These are phyloP conservation scores for Magallana angulata DNA, from an alignment of 1,140 invertebrate species.

Conservation along the genomic window DNA sequence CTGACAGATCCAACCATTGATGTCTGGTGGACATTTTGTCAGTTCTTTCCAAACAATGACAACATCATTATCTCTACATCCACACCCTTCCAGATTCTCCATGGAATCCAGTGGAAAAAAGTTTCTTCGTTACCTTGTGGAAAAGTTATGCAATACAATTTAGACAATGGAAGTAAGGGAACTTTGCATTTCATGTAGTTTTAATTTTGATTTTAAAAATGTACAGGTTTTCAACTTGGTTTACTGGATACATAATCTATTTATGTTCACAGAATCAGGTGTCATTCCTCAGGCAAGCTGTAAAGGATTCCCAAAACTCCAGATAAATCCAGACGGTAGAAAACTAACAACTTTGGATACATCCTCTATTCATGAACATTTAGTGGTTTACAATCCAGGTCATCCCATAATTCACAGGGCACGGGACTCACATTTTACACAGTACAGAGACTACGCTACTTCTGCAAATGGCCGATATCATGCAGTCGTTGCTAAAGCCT, in stretches of 20 bases:
- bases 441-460: conserved; percentile 38
- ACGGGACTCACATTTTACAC: conserved; percentile 7
- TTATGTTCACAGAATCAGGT: conserved; percentile 40
- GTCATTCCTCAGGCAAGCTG: not conserved
- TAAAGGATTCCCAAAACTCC: conserved; percentile 43
- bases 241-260: too few species aligned
- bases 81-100: conserved; percentile 11
- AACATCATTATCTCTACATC: conserved; percentile 29
- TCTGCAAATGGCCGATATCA: conserved; percentile 40
- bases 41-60: conserved; percentile 54
- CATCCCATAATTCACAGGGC: conserved; percentile 19
- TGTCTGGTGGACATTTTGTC: conserved; percentile 50
- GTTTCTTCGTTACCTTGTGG: conserved; percentile 9
- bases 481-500: conserved; percentile 32
- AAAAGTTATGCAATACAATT: conserved; percentile 16
- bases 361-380: not conserved
- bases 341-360: conserved; percentile 5
- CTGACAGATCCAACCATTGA: conserved; percentile 26
- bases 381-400: not conserved
- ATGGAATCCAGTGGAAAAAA: conserved; percentile 14
- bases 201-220: too few species aligned
- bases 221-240: too few species aligned
- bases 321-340: conserved; percentile 42
- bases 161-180: conserved; percentile 20
- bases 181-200: too few species aligned